These are phyloP conservation scores for Tupaia tana DNA, from an alignment of 2,113 vertebrate genomes.

Conservation along the genomic window DNA sequence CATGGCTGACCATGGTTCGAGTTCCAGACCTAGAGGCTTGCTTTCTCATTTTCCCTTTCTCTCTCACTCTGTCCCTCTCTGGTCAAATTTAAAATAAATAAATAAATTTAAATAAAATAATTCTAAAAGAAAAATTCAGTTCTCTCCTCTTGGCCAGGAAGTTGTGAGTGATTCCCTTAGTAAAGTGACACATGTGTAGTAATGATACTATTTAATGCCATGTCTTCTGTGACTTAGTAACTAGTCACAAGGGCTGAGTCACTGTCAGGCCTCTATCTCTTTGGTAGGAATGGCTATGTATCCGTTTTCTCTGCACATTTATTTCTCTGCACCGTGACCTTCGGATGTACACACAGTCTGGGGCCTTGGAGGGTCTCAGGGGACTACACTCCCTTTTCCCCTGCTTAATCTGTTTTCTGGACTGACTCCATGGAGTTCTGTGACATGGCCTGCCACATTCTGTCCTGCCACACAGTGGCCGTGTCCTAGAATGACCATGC, in stretches of 20 bases:
- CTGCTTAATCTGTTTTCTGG: neutral
- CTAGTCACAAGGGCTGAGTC: neutral
- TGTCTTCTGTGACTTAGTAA: neutral
- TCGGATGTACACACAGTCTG: neutral
- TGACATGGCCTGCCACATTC: neutral
- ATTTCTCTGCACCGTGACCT: neutral
- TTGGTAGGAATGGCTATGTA: neutral
- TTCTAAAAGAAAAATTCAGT: neutral
- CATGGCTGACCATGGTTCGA: too few species aligned
- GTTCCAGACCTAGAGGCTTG: too few species aligned
- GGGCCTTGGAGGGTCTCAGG: neutral
- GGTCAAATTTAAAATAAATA: too few species aligned
- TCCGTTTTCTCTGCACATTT: neutral
- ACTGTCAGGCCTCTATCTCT: neutral
- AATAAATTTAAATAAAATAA: too few species aligned
- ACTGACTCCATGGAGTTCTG: neutral
- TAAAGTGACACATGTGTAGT: neutral
- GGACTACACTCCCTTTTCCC: fast-evolving
- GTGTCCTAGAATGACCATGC: neutral
- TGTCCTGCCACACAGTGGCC: conserved; percentile 9
- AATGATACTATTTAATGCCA: neutral
- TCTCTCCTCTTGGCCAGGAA: neutral
- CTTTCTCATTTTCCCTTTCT: too few species aligned
- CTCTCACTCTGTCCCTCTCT: too few species aligned
- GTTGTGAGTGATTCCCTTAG: neutral